Evolutionary conservation across 2,797 vertebrate species (phyloP).

Genomic region (Odontamblyopus lacepedii): DNA sequence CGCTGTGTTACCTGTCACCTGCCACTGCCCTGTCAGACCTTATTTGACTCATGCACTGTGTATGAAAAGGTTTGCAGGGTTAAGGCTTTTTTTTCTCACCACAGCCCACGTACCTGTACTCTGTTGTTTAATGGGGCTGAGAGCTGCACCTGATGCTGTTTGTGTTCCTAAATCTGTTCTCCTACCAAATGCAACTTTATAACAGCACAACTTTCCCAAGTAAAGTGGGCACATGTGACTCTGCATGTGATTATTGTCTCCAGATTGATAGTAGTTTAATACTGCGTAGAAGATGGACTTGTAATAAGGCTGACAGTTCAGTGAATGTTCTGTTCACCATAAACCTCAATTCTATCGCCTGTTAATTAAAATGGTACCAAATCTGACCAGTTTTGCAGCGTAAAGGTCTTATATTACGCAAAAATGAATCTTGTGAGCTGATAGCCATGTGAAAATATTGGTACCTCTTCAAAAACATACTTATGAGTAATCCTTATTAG

Average conservation of each 20-base stretch:
- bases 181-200: background rate
- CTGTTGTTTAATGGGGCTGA: background rate
- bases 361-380: no score
- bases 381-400: no score
- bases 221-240: background rate
- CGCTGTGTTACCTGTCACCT: constrained; percentile 34
- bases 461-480: no score
- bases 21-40: constrained; percentile 17
- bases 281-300: no score
- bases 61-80: background rate
- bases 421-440: no score
- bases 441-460: no score
- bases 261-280: background rate
- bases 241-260: background rate
- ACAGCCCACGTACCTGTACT: background rate
- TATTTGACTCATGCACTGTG: background rate
- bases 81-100: background rate
- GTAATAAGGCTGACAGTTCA: no score
- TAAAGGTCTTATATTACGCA: no score
- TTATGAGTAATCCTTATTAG: no score
- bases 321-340: no score
- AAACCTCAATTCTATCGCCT: no score
- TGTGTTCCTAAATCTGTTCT: background rate
- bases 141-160: constrained; percentile 14
- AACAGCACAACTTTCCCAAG: background rate